Evolutionary conservation across 2,888 invertebrate genomes (phyloP).

Genomic region (Plagiodera versicolora): DNA sequence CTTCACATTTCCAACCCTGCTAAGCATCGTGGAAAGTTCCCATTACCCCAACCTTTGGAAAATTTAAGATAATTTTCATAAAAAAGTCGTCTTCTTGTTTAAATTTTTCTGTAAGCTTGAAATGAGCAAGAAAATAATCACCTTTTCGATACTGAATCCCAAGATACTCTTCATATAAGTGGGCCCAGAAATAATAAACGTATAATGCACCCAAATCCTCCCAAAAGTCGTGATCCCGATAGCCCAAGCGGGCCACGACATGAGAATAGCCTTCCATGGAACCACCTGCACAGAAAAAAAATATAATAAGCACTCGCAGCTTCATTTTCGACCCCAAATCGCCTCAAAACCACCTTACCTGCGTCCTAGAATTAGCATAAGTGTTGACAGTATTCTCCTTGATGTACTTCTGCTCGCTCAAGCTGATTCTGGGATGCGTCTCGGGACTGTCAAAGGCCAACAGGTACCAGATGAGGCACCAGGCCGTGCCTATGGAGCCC

Average conservation of each 20-base stretch:
- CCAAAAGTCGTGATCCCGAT: constrained; percentile 74
- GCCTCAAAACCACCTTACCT: constrained; percentile 37
- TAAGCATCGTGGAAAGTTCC: too few relatives aligned
- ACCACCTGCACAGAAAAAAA: constrained; percentile 52
- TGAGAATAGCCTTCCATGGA: constrained; percentile 67
- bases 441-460: constrained; percentile 70
- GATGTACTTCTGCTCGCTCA: constrained; percentile 67
- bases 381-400: constrained; percentile 61
- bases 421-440: constrained; percentile 68
- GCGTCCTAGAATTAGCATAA: constrained; percentile 55
- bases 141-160: constrained; percentile 68
- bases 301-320: too few relatives aligned
- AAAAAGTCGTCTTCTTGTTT: too few relatives aligned
- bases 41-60: too few relatives aligned
- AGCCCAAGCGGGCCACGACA: constrained; percentile 68
- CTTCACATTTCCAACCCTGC: too few relatives aligned
- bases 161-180: constrained; percentile 71
- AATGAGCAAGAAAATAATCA: constrained; percentile 14
- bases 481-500: constrained; percentile 61
- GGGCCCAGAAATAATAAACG: constrained; percentile 71
- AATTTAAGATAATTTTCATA: too few relatives aligned
- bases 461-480: constrained; percentile 71
- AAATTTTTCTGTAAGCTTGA: too few relatives aligned
- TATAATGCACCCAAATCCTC: constrained; percentile 75
- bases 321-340: too few relatives aligned